Conservation (phyloP, 2,888 invertebrate genomes). For the Tolmerus cingulatus region DNA sequence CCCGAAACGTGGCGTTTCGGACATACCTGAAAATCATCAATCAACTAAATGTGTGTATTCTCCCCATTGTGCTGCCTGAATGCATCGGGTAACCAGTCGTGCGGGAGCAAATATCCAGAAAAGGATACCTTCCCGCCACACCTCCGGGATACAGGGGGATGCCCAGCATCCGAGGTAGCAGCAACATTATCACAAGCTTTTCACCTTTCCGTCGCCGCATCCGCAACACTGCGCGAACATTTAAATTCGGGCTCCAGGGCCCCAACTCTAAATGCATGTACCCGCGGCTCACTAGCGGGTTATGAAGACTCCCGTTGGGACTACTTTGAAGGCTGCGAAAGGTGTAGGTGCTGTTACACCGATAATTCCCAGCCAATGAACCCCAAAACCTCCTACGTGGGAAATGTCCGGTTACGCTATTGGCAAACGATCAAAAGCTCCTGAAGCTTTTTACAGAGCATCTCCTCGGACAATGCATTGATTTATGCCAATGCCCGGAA, state of each 20-base stretch:
- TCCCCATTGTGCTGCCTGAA: conserved; percentile 24
- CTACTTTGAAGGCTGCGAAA: not conserved
- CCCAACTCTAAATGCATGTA: not conserved
- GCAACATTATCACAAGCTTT: conserved; percentile 15
- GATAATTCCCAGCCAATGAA: not conserved
- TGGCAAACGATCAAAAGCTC: conserved; percentile 33
- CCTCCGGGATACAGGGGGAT: not conserved
- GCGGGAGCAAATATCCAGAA: conserved; percentile 9
- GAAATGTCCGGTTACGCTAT: not conserved
- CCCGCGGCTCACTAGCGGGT: not conserved
- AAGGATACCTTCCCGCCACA: not conserved
- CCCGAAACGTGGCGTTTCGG: conserved; percentile 15
- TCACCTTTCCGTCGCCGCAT: not conserved
- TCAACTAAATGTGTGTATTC: conserved; percentile 39
- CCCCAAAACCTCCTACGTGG: not conserved
- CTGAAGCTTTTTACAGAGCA: not conserved
- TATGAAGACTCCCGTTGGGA: not conserved
- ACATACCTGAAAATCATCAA: conserved; percentile 29
- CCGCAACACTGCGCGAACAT: not conserved
- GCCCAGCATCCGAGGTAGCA: not conserved
- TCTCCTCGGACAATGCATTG: not conserved
- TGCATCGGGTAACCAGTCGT: conserved; percentile 34
- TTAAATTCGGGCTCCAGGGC: not conserved
- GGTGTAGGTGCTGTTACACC: not conserved
- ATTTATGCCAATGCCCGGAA: not conserved